Evolutionary conservation across 2,113 vertebrate genomes (phyloP).

Genomic region (Clupea harengus): DNA sequence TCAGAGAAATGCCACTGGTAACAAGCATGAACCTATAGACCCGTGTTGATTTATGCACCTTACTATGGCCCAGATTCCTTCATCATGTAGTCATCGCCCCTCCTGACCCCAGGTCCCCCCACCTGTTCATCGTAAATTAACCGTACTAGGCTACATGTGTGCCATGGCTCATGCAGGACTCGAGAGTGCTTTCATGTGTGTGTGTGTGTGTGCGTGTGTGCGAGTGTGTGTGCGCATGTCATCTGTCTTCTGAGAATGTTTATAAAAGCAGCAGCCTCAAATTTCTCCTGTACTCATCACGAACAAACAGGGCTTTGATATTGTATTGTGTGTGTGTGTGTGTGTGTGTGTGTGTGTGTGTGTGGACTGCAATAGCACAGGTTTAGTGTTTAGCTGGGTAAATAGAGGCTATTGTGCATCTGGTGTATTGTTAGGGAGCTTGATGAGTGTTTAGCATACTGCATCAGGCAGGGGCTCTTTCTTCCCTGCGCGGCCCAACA

Average conservation of each 20-base stretch:
- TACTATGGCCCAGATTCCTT: constrained; percentile 22
- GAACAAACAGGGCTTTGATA: background rate
- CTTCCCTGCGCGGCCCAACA: background rate
- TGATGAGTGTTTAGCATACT: constrained; percentile 1
- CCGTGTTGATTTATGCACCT: background rate
- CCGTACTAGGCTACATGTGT: background rate
- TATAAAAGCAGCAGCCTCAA: background rate
- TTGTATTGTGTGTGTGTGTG: constrained; percentile 16
- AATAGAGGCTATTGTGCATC: background rate
- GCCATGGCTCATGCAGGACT: background rate
- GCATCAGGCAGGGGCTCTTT: constrained; percentile 10
- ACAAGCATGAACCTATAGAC: background rate
- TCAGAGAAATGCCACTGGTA: too few relatives aligned
- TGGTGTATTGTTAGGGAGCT: background rate
- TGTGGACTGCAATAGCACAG: background rate
- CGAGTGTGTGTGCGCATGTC: background rate
- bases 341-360: constrained; percentile 1
- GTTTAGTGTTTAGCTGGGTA: constrained; percentile 13
- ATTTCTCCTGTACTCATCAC: background rate
- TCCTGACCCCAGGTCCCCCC: constrained; percentile 2
- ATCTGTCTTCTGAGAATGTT: background rate
- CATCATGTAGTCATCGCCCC: background rate
- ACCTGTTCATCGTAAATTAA: constrained; percentile 36
- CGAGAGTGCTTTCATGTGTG: constrained; percentile 5
- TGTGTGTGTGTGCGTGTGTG: background rate